Base-by-base conservation (phyloP, 2,113 vertebrate genomes). In the Pseudopodoces humilis region DNA sequence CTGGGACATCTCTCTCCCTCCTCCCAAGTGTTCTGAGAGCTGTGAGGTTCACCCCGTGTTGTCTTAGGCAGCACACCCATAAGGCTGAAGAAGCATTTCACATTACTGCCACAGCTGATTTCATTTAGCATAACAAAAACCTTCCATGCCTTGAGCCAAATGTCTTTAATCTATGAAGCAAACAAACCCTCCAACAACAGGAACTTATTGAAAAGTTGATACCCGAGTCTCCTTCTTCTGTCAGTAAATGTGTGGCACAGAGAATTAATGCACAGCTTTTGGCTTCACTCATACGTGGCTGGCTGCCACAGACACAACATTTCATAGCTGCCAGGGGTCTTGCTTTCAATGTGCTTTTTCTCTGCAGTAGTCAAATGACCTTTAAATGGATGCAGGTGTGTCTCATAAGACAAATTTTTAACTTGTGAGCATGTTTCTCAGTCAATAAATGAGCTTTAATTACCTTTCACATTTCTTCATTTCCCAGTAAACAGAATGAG, bases 341-440 rank as follows among this genome's bases (percentile, higher is more conserved):
- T 28, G 7, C 88, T 88, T 80, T 67, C 27, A 93, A 69, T 67
- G 76, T 83, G 71, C 24, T 94, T 80, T 94, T 87, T 91, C 90
- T 94, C 90, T 93, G 43, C 85, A 77, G 87, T 91, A 90, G 82
- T 92, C 87, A 86, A 74, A 80, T 95, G 90, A 93, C 87, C 92
- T 96, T 88, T 93, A 96, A 95, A 80, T 96, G 82, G 39, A 63
- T 95, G 90, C 92, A 96, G 94, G 93, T 96, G 87, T 95, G 85
- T 94, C 79, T 86, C 89, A 41, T 15, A 87, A n/a, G 20, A 69
- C 71, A 84, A 50, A 64, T 90, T 96, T 94, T 90, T 86, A 60
- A 75, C 76, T 49, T 80, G 64, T 77, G 87, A 94, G 64, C 16
- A 2, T 83, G 93, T 78, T 94, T 95, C 76, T 88, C 47, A n/a